These are phyloP conservation scores for Dexiosoma caninum DNA, from an alignment of 2,888 invertebrate genomes.

Conservation along the genomic window DNA sequence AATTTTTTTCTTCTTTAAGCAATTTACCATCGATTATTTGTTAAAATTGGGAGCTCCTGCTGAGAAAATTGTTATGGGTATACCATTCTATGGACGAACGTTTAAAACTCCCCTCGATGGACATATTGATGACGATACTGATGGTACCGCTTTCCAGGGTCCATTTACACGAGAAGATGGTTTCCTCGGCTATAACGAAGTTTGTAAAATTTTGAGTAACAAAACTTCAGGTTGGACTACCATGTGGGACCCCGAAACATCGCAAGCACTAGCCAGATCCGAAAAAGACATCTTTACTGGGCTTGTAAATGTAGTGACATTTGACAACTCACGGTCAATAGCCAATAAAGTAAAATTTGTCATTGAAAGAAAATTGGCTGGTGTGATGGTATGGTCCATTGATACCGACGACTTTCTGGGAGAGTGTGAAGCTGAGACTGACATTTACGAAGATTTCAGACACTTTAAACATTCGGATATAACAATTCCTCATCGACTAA, in stretches of 20 bases:
- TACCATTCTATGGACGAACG: slow-evolving; percentile 91
- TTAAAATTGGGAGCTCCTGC: slow-evolving; percentile 85
- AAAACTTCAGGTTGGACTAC: slow-evolving; percentile 82
- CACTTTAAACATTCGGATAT: slow-evolving; percentile 45
- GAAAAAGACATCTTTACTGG: slow-evolving; percentile 79
- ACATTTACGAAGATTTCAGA: slow-evolving; percentile 79
- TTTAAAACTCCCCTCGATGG: slow-evolving; percentile 79
- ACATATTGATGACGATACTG: slow-evolving; percentile 77
- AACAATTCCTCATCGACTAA: slow-evolving; percentile 71
- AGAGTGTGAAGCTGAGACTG: slow-evolving; percentile 80
- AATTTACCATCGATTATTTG: slow-evolving; percentile 87
- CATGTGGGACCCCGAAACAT: slow-evolving; percentile 83
- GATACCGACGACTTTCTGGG: slow-evolving; percentile 93
- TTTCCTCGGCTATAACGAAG: slow-evolving; percentile 93
- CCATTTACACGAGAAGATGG: slow-evolving; percentile 88
- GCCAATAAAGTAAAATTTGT: slow-evolving; percentile 85
- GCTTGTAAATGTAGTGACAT: slow-evolving; percentile 83
- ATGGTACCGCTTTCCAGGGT: slow-evolving; percentile 84
- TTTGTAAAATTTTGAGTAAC: slow-evolving; percentile 82
- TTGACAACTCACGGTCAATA: slow-evolving; percentile 87
- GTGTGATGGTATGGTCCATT: slow-evolving; percentile 93
- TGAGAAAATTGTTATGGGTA: slow-evolving; percentile 87
- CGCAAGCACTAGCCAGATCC: slow-evolving; percentile 76
- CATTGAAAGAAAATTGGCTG: slow-evolving; percentile 82
- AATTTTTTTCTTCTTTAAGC: slow-evolving; percentile 78